Base-by-base conservation (phyloP, 2,797 vertebrate genomes). In the Anableps anableps region DNA sequence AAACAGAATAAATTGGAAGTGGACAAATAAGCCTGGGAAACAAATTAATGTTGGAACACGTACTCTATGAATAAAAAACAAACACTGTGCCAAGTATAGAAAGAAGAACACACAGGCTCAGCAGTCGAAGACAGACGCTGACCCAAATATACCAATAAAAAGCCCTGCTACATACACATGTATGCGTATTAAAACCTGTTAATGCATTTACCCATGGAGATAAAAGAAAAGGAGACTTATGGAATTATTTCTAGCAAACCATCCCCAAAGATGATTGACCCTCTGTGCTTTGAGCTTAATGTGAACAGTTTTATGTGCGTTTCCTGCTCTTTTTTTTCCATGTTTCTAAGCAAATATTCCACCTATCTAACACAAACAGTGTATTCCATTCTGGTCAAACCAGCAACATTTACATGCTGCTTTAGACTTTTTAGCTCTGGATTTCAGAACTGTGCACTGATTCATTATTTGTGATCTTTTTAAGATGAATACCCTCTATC, bases 31-130 rank as follows among this genome's bases (percentile, higher is more conserved):
- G 38, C 78, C 50, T 76, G 38, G 13, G n/a, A 78, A 81, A 78
- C 21, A 51, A 83, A 88, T 88, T 2, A 80, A 83, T 78, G 74
- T 50, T 74, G 53, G 70, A 76, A 76, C 84, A 88, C 77, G 80
- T 85, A 81, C 72, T 36, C 79, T 26, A 76, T 50, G 72, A 77
- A 83, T 41, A 50, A 79, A 66, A 86, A 29, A 26, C 60, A 36
- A 81, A 71, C 75, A 58, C 26, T 72, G n/a, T 48, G 71, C 71
- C 14, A 16, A 29, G 21, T 34, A 48, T 34, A 45, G 43, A 48
- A 43, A 72, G 26, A 79, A 62, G 78, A 17, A n/a, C 26, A 50
- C 70, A 80, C 31, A 58, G 9, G 10, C 48, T 47, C 47, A 19
- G 75, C 53, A 50, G 53, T 38, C 38, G 43, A 62, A 80, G n/a